These are phyloP conservation scores for Cotesia congregata DNA, from an alignment of 2,888 invertebrate species.

Conservation along the genomic window DNA sequence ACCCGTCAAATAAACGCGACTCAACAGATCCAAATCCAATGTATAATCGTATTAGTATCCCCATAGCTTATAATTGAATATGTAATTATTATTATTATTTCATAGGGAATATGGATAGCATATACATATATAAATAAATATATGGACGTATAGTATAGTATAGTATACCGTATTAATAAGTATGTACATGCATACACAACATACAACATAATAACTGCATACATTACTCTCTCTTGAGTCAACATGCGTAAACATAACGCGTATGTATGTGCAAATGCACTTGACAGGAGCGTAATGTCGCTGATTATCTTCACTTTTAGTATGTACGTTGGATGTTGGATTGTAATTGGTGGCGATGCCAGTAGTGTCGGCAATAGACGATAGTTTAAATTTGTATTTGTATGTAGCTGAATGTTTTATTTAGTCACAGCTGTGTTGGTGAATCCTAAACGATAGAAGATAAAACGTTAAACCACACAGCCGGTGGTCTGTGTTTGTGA, in stretches of 20 bases:
- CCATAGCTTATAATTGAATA: background rate
- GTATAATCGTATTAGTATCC: background rate
- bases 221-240: background rate
- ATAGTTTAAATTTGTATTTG: background rate
- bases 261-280: background rate
- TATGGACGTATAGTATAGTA: background rate
- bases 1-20: conserved; percentile 15
- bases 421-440: background rate
- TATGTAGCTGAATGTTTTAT: background rate
- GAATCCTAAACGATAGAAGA: conserved; percentile 20
- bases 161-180: background rate
- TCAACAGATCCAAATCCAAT: conserved; percentile 11
- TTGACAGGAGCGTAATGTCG: background rate
- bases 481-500: conserved; percentile 23
- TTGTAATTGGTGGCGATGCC: background rate
- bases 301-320: conserved; percentile 5
- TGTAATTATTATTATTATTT: no score
- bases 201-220: conserved; percentile 1
- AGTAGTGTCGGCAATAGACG: no score
- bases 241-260: background rate
- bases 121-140: background rate
- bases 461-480: conserved; percentile 31
- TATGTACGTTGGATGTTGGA: background rate
- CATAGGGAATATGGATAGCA: no score
- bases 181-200: background rate